Evolutionary conservation across 2,113 vertebrate species (phyloP), one percentile per base, ranked within the genome.

Genomic region (Eclectus roratus): DNA sequence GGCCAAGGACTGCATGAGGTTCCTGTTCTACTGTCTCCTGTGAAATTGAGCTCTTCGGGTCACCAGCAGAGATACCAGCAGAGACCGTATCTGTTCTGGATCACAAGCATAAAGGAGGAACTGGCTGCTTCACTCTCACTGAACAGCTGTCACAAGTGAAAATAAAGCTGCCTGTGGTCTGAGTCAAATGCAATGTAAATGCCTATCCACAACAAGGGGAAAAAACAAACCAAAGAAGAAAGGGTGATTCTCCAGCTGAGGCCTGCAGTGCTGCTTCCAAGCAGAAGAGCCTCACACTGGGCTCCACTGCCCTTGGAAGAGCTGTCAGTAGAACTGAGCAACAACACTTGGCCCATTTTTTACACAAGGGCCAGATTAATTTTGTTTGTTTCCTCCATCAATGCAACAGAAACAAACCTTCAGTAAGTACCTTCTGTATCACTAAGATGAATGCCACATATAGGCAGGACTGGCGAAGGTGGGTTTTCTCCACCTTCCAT

Each of bases 91-190:
- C 81, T 77, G 74, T 13, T 93, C 85, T 74, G 91, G 58, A 68
- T 53, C 11, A 1, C 58, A 58, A 53, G 61, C 72, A 50, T 7
- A 77, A 88, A 69, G 68, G 37, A 78, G 68, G 88, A 96, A 85
- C 92, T 60, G 72, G 39, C 71, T 86, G 60, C 88, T 70, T 91
- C 85, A 83, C 88, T 94, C 73, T 94, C 66, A 7, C 91, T 95
- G 63, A 94, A 66, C 85, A 85, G 87, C 85, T 88, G 72, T 68
- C 82, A 92, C 80, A 88, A 95, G 72, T 52, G 88, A 96, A 94
- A 97, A 96, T 37, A 84, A 92, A 96, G 76, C 72, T 93, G 60
- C 47, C 33, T 92, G 88, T 79, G 80, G 88, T 91, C 74, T 85
- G 72, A 92, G 56, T 68, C 82, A 93, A 74, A 91, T 82, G 74